phyloP scores from a whole-genome alignment of 2,888 invertebrate species.

The Periphyllus acericola region DNA sequence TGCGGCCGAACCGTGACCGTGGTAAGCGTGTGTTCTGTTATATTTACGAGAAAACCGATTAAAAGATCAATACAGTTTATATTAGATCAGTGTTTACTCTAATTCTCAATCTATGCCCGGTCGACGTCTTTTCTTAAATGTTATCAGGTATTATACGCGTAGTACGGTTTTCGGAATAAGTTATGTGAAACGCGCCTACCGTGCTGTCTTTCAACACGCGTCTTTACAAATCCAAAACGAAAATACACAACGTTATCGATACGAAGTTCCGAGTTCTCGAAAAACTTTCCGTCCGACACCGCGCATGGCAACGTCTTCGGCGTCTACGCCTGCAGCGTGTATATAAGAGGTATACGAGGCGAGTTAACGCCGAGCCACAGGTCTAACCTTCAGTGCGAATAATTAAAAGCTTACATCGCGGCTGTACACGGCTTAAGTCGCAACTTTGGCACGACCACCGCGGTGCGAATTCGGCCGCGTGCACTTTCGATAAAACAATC shows the following conservation, averaged over 20 bases:
- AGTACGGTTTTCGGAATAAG: too few relatives aligned
- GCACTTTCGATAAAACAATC: constrained; percentile 12
- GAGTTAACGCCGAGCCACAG: background rate
- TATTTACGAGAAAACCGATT: too few relatives aligned
- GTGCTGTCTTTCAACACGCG: too few relatives aligned
- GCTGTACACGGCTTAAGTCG: background rate
- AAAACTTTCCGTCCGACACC: background rate
- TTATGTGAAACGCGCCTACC: too few relatives aligned
- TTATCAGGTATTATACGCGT: too few relatives aligned
- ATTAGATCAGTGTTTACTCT: too few relatives aligned
- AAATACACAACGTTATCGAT: too few relatives aligned
- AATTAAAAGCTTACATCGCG: background rate
- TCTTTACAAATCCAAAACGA: background rate
- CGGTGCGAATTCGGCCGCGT: background rate
- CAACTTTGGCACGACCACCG: background rate
- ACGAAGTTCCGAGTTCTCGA: background rate
- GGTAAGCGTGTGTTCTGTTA: too few relatives aligned
- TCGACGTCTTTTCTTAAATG: too few relatives aligned
- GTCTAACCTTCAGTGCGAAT: background rate
- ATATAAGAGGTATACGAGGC: background rate
- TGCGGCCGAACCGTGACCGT: background rate
- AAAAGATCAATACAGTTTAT: too few relatives aligned
- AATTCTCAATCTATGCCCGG: too few relatives aligned
- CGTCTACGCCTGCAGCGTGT: background rate
- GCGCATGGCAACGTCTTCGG: background rate